phyloP scores from a whole-genome alignment of 2,113 vertebrate genomes.

The Megaceryle maxima region DNA sequence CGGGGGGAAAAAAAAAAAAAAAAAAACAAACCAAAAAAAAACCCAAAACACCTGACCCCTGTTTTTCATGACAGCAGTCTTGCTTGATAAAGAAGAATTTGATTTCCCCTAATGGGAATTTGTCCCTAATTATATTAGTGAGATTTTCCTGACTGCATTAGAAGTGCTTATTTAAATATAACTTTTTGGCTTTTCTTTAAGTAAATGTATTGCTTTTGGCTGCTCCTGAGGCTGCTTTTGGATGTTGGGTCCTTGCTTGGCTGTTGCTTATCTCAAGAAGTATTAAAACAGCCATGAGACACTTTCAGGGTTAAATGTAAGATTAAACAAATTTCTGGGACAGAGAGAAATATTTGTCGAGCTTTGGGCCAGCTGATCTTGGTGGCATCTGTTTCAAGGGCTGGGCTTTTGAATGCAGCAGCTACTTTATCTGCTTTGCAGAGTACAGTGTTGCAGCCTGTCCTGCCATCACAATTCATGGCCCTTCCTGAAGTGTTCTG shows the following conservation, averaged over 20 bases:
- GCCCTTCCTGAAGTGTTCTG: background rate
- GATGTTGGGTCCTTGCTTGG: background rate
- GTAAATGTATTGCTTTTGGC: background rate
- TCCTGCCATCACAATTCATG: background rate
- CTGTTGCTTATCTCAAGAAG: background rate
- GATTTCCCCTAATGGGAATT: rapidly evolving
- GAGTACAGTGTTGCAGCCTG: background rate
- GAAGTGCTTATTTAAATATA: background rate
- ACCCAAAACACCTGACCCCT: background rate
- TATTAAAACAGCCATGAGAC: background rate
- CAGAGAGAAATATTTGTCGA: no score
- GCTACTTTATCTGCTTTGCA: background rate
- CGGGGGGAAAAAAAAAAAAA: no score
- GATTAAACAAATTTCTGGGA: background rate
- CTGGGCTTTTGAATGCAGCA: background rate
- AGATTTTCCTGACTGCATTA: background rate
- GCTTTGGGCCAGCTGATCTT: background rate
- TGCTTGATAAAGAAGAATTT: background rate
- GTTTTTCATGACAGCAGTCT: background rate
- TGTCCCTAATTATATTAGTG: background rate
- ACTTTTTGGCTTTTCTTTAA: background rate
- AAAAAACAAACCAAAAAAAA: background rate
- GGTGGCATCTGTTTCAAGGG: background rate
- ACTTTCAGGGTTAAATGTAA: rapidly evolving
- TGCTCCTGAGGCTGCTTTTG: background rate